Percentiles rank a stretch among this genome's conserved stretches.
These are phyloP conservation scores for Ptyas mucosa DNA, from an alignment of 2,113 vertebrate genomes.

Conservation along the genomic window DNA sequence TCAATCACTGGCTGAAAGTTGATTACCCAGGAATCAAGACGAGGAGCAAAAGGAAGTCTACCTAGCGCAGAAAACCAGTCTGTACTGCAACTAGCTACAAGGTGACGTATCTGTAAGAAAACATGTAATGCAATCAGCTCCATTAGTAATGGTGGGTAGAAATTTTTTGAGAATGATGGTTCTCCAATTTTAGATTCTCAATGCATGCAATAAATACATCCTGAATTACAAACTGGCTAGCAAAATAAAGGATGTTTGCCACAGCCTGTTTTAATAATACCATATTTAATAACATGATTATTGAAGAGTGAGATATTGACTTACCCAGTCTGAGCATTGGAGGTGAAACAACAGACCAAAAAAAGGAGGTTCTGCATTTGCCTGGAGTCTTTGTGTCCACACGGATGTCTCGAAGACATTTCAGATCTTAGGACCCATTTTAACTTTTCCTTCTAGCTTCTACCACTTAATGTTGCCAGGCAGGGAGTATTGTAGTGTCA, in stretches of 20 bases:
- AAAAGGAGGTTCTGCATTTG: not conserved
- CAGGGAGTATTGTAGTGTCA: slow-evolving; percentile 77
- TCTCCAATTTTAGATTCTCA: not conserved
- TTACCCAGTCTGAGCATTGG: not conserved
- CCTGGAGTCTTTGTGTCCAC: not conserved
- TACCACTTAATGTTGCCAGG: slow-evolving; percentile 73
- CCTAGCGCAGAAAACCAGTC: not conserved
- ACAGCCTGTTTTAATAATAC: not conserved
- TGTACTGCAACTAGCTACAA: not conserved
- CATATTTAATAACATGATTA: not conserved
- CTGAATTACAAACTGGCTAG: not conserved
- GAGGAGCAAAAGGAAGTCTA: not conserved
- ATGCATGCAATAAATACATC: not conserved
- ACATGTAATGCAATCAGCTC: not conserved
- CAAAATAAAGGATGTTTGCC: not conserved
- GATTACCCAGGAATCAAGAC: not conserved
- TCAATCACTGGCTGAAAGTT: not conserved
- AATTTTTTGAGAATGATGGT: not conserved
- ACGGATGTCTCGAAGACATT: not conserved
- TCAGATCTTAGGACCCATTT: slow-evolving; percentile 48
- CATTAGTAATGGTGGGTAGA: not conserved
- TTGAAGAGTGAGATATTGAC: not conserved
- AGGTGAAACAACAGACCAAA: not conserved
- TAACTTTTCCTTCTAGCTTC: slow-evolving; percentile 76
- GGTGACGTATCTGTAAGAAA: not conserved